phyloP scores from a whole-genome alignment of 2,797 vertebrate species.

The Nyctalus aviator region DNA sequence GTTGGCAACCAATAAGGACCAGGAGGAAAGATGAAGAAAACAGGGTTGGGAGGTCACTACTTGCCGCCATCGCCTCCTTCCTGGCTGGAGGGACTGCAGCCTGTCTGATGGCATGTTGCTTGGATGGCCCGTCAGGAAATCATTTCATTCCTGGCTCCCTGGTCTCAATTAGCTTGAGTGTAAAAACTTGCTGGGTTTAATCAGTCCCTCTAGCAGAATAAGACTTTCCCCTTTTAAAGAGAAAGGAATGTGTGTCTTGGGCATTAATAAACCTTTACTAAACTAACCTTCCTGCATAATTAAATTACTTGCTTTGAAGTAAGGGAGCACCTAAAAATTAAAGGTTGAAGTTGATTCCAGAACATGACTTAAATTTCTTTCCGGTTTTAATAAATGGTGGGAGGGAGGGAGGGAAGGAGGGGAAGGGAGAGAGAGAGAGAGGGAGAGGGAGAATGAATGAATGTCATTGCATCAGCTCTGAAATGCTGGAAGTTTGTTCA shows the following conservation, averaged over 20 bases:
- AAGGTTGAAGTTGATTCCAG: neutral
- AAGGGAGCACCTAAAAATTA: constrained; percentile 9
- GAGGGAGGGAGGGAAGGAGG: neutral
- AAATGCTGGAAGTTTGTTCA: constrained; percentile 10
- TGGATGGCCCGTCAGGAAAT: constrained; percentile 16
- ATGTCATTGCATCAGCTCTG: neutral
- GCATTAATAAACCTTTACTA: constrained; percentile 57
- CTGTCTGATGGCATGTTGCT: neutral
- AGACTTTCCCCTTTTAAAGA: constrained; percentile 38
- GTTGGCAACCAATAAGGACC: neutral
- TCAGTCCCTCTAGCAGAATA: constrained; percentile 20
- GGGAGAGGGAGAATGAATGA: neutral
- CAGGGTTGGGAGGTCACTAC: neutral
- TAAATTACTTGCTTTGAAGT: constrained; percentile 58
- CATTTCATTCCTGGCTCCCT: constrained; percentile 43
- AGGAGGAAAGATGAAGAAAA: neutral
- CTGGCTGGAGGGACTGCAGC: neutral
- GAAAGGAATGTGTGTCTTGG: constrained; percentile 39
- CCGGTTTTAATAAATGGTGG: constrained; percentile 38
- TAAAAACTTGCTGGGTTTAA: constrained; percentile 57
- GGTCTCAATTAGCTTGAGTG: constrained; percentile 46
- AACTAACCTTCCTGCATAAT: constrained; percentile 41
- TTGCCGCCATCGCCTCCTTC: neutral
- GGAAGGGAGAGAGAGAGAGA: neutral
- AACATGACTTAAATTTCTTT: constrained; percentile 49